Evolutionary conservation across 2,797 vertebrate species (phyloP).

Genomic region (Sebastes flavidus): DNA sequence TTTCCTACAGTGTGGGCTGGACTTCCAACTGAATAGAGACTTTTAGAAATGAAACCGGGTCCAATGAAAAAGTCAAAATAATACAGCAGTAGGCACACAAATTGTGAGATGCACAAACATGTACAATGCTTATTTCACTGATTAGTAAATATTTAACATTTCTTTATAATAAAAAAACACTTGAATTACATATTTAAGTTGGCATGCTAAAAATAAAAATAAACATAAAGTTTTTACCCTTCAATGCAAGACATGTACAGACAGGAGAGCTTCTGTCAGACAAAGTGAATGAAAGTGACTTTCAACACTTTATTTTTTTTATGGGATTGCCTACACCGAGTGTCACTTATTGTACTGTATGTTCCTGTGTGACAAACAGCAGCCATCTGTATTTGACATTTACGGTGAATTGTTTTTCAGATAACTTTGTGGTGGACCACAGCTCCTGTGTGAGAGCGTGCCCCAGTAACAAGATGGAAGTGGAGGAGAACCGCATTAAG

Average conservation of each 20-base stretch:
- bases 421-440: conserved; percentile 99
- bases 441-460: conserved; percentile 98
- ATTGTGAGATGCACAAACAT: background rate
- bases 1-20: background rate
- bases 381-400: conserved; percentile 43
- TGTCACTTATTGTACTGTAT: conserved; percentile 5
- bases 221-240: background rate
- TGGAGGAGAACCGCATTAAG: conserved; percentile 96
- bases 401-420: conserved; percentile 73
- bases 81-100: background rate
- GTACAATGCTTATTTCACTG: background rate
- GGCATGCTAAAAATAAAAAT: background rate
- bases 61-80: background rate
- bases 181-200: background rate
- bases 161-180: background rate
- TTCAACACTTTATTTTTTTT: background rate
- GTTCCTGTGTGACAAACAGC: conserved; percentile 36
- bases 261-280: background rate
- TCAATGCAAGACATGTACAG: background rate
- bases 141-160: background rate
- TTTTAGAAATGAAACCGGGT: background rate
- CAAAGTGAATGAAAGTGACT: conserved; percentile 15
- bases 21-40: background rate
- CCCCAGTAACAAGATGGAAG: conserved; percentile 98
- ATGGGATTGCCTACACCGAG: background rate